Evolutionary conservation across 1,140 invertebrate genomes (phyloP).

Genomic region (Episyrphus balteatus): DNA sequence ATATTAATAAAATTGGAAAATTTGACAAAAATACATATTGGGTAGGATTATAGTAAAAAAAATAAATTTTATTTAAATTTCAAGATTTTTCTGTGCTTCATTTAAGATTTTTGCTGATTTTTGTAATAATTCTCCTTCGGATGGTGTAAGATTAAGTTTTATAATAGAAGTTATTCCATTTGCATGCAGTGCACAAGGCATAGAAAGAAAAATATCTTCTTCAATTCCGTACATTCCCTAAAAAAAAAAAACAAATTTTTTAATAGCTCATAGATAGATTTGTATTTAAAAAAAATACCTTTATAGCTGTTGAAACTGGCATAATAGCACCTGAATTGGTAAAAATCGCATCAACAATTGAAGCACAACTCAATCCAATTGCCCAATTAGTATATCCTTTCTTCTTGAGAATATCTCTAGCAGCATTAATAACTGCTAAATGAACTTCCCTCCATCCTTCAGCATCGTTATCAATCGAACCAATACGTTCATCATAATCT

Average conservation of each 20-base stretch:
- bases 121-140: slow-evolving; percentile 48
- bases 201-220: slow-evolving; percentile 67
- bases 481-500: slow-evolving; percentile 59
- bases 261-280: too few relatives aligned
- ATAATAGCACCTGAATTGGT: slow-evolving; percentile 63
- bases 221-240: slow-evolving; percentile 63
- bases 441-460: slow-evolving; percentile 66
- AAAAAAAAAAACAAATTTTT: slow-evolving; percentile 41
- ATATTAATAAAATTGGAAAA: too few relatives aligned
- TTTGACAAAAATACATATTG: too few relatives aligned
- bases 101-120: slow-evolving; percentile 51
- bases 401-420: slow-evolving; percentile 67
- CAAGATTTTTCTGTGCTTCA: slow-evolving; percentile 53
- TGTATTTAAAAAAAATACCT: too few relatives aligned
- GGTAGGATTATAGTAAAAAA: too few relatives aligned
- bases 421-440: slow-evolving; percentile 61
- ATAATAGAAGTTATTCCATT: slow-evolving; percentile 60
- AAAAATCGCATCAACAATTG: slow-evolving; percentile 57
- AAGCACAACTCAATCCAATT: slow-evolving; percentile 63
- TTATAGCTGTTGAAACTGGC: slow-evolving; percentile 64
- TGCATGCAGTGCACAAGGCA: slow-evolving; percentile 64
- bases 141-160: slow-evolving; percentile 53
- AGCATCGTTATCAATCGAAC: slow-evolving; percentile 51
- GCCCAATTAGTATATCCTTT: slow-evolving; percentile 86
- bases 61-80: too few relatives aligned